A percentile compares a stretch with the other conserved stretches of the same genome.
phyloP scores from a whole-genome alignment of 2,888 invertebrate species.

The Drosophila prolongata region DNA sequence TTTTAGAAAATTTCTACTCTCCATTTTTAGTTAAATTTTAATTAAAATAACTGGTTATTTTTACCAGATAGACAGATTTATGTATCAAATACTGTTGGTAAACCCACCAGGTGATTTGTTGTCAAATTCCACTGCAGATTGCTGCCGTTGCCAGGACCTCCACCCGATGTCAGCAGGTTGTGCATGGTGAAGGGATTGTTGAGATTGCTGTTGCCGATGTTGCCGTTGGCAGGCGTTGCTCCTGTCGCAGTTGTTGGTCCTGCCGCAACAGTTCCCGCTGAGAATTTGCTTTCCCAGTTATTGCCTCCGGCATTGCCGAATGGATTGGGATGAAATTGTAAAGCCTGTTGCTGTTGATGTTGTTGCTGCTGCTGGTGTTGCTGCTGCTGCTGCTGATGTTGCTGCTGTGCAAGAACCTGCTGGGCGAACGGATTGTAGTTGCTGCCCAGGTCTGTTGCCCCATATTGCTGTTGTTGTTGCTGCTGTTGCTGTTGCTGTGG shows the following conservation, averaged over 20 bases:
- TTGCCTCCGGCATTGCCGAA: constrained; percentile 57
- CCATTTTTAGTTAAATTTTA: background rate
- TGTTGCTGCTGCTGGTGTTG: constrained; percentile 58
- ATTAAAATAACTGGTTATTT: background rate
- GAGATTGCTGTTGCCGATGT: constrained; percentile 77
- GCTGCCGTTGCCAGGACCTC: constrained; percentile 45
- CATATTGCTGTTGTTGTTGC: constrained; percentile 55
- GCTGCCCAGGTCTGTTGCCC: constrained; percentile 56
- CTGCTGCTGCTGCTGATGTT: constrained; percentile 61
- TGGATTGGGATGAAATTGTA: constrained; percentile 69
- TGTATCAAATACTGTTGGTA: background rate
- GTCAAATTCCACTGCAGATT: constrained; percentile 76
- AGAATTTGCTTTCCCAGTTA: constrained; percentile 71
- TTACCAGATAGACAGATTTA: background rate
- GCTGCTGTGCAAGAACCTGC: constrained; percentile 62
- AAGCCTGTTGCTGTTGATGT: constrained; percentile 55
- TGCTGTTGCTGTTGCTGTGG: constrained; percentile 65
- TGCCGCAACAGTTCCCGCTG: constrained; percentile 54
- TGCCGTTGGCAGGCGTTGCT: constrained; percentile 32
- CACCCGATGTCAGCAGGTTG: constrained; percentile 64
- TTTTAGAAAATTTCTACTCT: background rate
- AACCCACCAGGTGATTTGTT: constrained; percentile 66
- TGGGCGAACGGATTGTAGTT: constrained; percentile 70
- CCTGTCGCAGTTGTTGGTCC: constrained; percentile 47
- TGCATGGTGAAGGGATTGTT: constrained; percentile 76